phyloP scores from a whole-genome alignment of 1,140 invertebrate genomes.

The Atopsyche davidsoni region DNA sequence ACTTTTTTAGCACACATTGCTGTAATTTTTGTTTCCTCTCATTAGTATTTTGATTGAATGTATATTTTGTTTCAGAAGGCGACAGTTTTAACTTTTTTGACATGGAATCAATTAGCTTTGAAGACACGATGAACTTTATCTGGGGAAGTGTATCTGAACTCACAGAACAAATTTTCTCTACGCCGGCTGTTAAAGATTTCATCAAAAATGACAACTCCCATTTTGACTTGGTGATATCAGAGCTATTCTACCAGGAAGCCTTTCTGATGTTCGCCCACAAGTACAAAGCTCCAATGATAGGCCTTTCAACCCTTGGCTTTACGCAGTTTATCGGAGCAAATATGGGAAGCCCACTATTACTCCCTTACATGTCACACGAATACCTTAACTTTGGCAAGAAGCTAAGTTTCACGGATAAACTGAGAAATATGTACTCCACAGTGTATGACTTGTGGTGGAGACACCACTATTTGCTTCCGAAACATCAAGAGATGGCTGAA shows the following conservation, averaged over 20 bases:
- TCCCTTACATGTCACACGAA: constrained; percentile 43
- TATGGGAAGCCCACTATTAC: constrained; percentile 45
- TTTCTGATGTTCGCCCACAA: constrained; percentile 47
- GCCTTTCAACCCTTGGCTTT: constrained; percentile 50
- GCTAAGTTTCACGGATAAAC: constrained; percentile 35
- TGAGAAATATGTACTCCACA: constrained; percentile 37
- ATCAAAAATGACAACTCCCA: constrained; percentile 39
- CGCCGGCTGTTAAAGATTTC: constrained; percentile 38
- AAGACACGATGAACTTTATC: constrained; percentile 9
- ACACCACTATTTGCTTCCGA: constrained; percentile 34
- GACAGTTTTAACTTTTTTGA: constrained; percentile 13
- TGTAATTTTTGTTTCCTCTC: too few relatives aligned
- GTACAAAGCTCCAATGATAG: constrained; percentile 46
- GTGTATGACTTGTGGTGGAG: constrained; percentile 38
- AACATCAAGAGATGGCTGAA: constrained; percentile 38
- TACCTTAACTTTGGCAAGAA: constrained; percentile 38
- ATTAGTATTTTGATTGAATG: too few relatives aligned
- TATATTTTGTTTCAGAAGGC: constrained; percentile 10
- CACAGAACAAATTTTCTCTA: constrained; percentile 34
- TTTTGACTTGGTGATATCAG: constrained; percentile 48
- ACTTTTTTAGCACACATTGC: too few relatives aligned
- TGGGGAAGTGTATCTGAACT: constrained; percentile 16
- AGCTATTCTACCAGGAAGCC: constrained; percentile 51
- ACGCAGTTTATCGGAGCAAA: constrained; percentile 48
- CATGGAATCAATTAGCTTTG: constrained; percentile 1